Conservation (phyloP, 2,113 vertebrate genomes). For the Sakesphorus luctuosus region DNA sequence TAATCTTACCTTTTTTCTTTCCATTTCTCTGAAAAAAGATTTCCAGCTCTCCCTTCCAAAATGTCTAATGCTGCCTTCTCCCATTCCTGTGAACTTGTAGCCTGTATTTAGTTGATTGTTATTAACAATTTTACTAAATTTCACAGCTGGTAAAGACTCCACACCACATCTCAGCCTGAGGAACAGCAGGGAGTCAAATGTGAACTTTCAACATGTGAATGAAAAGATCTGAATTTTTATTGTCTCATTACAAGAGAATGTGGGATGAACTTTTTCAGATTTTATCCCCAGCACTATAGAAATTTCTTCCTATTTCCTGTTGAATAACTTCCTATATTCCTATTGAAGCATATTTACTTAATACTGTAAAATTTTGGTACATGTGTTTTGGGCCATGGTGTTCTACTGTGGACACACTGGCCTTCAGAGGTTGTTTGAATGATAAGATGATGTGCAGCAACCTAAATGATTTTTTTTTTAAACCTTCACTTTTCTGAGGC, state of each 20-base stretch:
- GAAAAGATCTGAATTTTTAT: neutral
- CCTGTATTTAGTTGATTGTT: neutral
- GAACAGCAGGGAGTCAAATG: neutral
- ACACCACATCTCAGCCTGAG: neutral
- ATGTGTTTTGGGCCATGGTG: neutral
- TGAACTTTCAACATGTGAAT: neutral
- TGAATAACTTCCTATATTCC: neutral
- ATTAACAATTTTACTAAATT: neutral
- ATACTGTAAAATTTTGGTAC: neutral
- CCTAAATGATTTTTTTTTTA: neutral
- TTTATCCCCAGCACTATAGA: neutral
- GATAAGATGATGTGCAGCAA: neutral
- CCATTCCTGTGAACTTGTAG: neutral
- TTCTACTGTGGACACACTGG: neutral
- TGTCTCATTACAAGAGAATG: neutral
- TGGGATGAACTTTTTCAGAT: neutral
- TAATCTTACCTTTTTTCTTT: neutral
- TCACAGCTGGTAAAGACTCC: neutral
- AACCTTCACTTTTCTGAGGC: neutral
- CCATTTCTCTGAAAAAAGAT: neutral
- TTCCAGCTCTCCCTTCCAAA: neutral
- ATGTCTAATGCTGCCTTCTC: neutral
- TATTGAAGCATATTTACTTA: neutral
- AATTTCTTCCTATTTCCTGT: neutral
- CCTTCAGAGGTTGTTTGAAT: neutral